phyloP scores from a whole-genome alignment of 2,797 vertebrate genomes.

The Ambastaia sidthimunki region DNA sequence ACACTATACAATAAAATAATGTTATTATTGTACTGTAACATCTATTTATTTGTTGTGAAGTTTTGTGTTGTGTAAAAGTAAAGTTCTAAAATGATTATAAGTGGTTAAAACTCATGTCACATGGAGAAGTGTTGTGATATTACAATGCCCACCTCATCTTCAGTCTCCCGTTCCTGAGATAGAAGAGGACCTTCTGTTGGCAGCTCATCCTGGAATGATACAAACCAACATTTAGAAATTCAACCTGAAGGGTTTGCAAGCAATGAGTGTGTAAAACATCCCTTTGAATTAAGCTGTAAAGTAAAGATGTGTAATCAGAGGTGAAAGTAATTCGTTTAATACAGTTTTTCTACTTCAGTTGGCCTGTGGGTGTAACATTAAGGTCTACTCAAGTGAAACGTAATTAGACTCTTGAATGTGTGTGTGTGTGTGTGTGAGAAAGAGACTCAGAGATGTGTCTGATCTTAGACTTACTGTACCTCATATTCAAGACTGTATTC shows the following conservation, averaged over 20 bases:
- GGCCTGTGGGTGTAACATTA: slow-evolving; percentile 28
- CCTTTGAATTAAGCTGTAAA: slow-evolving; percentile 6
- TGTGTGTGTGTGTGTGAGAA: slow-evolving; percentile 1
- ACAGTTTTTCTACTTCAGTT: slow-evolving; percentile 3
- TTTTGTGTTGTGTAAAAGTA: neutral
- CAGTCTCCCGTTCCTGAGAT: slow-evolving; percentile 45
- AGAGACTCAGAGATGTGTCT: neutral
- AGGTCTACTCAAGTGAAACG: neutral
- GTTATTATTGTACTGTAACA: neutral
- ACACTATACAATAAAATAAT: neutral
- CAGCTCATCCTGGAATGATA: slow-evolving; percentile 64
- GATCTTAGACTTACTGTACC: slow-evolving; percentile 58
- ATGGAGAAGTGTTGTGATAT: neutral
- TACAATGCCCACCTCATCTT: slow-evolving; percentile 56
- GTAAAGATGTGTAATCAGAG: neutral
- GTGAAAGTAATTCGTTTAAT: neutral
- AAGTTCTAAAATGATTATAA: neutral
- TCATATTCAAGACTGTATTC: slow-evolving; percentile 73
- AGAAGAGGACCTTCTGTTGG: slow-evolving; percentile 49
- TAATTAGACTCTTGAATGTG: neutral
- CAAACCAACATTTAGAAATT: slow-evolving; percentile 12
- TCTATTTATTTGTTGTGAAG: neutral
- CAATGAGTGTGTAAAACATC: neutral
- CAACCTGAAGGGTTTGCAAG: neutral
- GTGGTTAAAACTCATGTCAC: neutral